These are phyloP conservation scores for Dicentrarchus labrax DNA, from an alignment of 2,113 vertebrate species.

Conservation along the genomic window DNA sequence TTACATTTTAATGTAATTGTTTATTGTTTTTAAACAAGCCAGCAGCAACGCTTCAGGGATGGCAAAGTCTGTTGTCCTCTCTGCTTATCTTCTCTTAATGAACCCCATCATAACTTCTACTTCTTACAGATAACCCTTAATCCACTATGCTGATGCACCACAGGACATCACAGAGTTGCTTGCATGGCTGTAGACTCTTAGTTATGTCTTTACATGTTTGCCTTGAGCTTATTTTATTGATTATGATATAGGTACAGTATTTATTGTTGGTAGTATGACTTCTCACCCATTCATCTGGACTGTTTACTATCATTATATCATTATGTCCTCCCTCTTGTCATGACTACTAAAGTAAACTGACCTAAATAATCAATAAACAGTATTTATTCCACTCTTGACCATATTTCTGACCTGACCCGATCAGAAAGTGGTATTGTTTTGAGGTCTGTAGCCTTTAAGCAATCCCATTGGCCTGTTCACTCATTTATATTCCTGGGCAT, in stretches of 20 bases:
- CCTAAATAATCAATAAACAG: not conserved
- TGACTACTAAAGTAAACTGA: not conserved
- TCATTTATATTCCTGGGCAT: constrained; percentile 5
- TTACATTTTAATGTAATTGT: no score
- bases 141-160: constrained; percentile 74
- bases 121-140: not conserved
- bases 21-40: no score
- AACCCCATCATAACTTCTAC: not conserved
- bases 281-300: not conserved
- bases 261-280: not conserved
- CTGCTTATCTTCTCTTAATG: not conserved
- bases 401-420: not conserved
- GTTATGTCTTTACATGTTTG: not conserved
- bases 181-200: no score
- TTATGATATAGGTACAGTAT: not conserved
- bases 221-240: not conserved
- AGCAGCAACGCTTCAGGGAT: no score
- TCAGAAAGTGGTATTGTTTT: not conserved
- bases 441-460: no score
- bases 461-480: not conserved
- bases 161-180: constrained; percentile 77
- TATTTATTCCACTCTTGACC: not conserved
- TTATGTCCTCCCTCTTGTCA: not conserved
- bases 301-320: not conserved
- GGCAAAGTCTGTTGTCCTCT: not conserved